A percentile compares a stretch with the other conserved stretches of the same genome.
Evolutionary conservation across 2,113 vertebrate genomes (phyloP).

Genomic region (Ailuropoda melanoleuca): DNA sequence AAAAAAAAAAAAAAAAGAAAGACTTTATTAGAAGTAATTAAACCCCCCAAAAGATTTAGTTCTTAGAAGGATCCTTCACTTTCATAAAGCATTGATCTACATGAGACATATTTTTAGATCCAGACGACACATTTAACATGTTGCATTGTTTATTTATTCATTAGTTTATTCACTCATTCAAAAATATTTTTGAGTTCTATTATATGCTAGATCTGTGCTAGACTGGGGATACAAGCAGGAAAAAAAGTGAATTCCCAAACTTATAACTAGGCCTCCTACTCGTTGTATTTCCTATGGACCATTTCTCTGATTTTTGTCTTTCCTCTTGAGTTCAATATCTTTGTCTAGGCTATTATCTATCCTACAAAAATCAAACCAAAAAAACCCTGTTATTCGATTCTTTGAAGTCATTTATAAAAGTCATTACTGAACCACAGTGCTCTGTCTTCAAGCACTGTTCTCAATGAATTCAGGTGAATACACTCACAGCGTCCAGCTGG

Average conservation of each 20-base stretch:
- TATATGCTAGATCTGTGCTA: not conserved
- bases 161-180: not conserved
- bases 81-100: not conserved
- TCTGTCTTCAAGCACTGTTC: not conserved
- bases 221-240: not conserved
- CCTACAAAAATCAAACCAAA: not conserved
- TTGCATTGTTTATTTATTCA: not conserved
- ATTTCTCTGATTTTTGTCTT: not conserved
- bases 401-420: not conserved
- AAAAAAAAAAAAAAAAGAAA: too few relatives aligned
- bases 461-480: not conserved
- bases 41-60: not conserved
- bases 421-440: not conserved
- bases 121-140: not conserved
- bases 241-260: not conserved
- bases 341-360: not conserved
- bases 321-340: not conserved
- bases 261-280: not conserved
- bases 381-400: not conserved
- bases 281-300: not conserved
- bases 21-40: not conserved
- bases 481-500: not conserved
- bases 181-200: not conserved
- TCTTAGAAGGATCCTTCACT: not conserved
- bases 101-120: not conserved